Base-by-base conservation (phyloP, 2,113 vertebrate species). In the Phylloscopus trochilus region DNA sequence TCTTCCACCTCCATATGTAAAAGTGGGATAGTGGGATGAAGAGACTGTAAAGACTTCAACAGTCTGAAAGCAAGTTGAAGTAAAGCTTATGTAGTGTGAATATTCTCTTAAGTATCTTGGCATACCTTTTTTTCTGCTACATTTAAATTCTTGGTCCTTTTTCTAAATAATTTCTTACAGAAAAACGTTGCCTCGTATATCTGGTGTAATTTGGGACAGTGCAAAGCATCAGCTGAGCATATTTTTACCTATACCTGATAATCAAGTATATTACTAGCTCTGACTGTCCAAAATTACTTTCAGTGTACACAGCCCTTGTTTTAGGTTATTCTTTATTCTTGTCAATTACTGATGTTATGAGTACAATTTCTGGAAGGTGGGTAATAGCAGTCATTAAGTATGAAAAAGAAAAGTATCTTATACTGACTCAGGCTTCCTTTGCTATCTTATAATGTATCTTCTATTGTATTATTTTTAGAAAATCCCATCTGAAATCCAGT, bases 91-190 rank as follows among this genome's bases (percentile, higher is more conserved):
- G 49, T 75, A 47, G 76, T 92, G 70, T 83, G 91, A 92, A 97
- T 92, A 55, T 53, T 77, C 28, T 78, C 64, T 79, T 52, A 47
- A 60, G 85, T 88, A 62, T 91, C 63, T 82, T 92, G 73, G 23
- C 26, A 55, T 92, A 68, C 15, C 14, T 88, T 74, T 93, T 85
- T 63, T 88, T 69, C 67, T 83, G 52, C 92, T 39, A 60, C 92
- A 64, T 83, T 94, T 73, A 82, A 80, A 83, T 81, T 88, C 77
- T 43, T 63, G 21, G 20, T 86, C 41, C 69, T 97, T 97, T 91
- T 91, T 94, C 96, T 91, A 89, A 97, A 75, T 79, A 85, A 90
- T 78, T 83, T 92, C 52, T 74, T 92, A 51, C 63, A 79, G 72
- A 74, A 80, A 56, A 51, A 83, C 22, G 44, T 17, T 79, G 35